These are phyloP conservation scores for Irena cyanogastra DNA, from an alignment of 2,113 vertebrate species.

Conservation along the genomic window DNA sequence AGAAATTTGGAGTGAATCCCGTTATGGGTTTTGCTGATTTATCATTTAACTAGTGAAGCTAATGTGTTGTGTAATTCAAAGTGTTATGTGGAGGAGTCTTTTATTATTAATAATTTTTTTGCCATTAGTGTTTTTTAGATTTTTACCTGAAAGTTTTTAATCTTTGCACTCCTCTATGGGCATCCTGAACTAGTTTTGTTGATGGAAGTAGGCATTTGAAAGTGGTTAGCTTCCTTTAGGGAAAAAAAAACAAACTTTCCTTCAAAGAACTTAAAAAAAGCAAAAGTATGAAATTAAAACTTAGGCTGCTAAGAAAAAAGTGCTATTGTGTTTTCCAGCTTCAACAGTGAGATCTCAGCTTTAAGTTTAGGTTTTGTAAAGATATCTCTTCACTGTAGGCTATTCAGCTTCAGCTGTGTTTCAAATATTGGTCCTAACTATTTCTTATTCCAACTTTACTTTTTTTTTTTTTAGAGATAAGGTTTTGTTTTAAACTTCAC, in stretches of 20 bases:
- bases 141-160: background rate
- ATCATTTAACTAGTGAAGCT: background rate
- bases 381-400: background rate
- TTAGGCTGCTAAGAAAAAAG: background rate
- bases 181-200: background rate
- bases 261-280: background rate
- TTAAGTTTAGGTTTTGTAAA: slow-evolving; percentile 12
- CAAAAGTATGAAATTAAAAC: background rate
- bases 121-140: background rate
- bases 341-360: background rate
- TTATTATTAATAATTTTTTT: background rate
- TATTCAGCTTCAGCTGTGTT: background rate
- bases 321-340: background rate
- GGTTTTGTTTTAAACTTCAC: background rate
- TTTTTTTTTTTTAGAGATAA: background rate
- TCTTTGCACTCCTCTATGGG: background rate
- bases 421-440: background rate
- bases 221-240: background rate
- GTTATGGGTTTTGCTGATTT: background rate
- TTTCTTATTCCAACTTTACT: background rate
- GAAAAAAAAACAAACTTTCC: background rate
- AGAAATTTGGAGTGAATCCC: background rate
- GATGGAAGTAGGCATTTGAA: background rate
- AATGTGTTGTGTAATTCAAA: background rate
- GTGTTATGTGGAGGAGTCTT: background rate